A percentile compares a stretch with the other conserved stretches of the same genome.
These are phyloP conservation scores for Andrena camellia DNA, from an alignment of 2,888 invertebrate species.

Conservation along the genomic window DNA sequence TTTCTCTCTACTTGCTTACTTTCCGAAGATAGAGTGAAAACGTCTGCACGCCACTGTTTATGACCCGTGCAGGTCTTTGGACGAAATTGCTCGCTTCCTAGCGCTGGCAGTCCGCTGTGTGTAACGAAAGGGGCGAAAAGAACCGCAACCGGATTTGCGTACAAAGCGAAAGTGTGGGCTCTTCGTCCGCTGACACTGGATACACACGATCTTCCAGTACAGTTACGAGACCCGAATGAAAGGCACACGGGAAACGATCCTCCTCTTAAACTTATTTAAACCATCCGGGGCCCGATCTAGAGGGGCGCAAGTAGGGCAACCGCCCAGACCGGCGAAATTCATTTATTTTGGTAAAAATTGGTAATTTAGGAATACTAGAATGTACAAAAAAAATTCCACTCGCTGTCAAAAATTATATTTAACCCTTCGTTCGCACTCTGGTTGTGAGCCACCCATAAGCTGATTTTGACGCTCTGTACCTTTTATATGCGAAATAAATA, in stretches of 20 bases:
- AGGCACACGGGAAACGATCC: constrained; percentile 2
- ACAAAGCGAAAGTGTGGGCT: constrained; percentile 32
- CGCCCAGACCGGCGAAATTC: too few relatives aligned
- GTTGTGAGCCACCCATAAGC: too few relatives aligned
- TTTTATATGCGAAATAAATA: too few relatives aligned
- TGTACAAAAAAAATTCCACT: too few relatives aligned
- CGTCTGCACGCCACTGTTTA: background rate
- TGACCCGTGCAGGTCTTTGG: background rate
- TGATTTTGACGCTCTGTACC: too few relatives aligned
- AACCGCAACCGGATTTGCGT: constrained; percentile 26
- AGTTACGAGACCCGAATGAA: constrained; percentile 2
- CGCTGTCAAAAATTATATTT: too few relatives aligned
- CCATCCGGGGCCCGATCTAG: too few relatives aligned
- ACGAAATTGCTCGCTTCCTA: constrained; percentile 9
- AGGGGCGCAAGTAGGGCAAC: too few relatives aligned
- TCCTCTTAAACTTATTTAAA: background rate
- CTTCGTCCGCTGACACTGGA: constrained; percentile 3
- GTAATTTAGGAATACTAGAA: too few relatives aligned
- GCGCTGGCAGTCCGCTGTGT: background rate
- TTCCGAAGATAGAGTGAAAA: background rate
- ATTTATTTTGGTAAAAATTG: too few relatives aligned
- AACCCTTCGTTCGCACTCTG: too few relatives aligned
- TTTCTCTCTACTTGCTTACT: background rate
- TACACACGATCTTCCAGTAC: constrained; percentile 10
- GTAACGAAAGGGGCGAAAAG: background rate